phyloP scores from a whole-genome alignment of 2,797 vertebrate species.

The Cossypha niveicapilla region DNA sequence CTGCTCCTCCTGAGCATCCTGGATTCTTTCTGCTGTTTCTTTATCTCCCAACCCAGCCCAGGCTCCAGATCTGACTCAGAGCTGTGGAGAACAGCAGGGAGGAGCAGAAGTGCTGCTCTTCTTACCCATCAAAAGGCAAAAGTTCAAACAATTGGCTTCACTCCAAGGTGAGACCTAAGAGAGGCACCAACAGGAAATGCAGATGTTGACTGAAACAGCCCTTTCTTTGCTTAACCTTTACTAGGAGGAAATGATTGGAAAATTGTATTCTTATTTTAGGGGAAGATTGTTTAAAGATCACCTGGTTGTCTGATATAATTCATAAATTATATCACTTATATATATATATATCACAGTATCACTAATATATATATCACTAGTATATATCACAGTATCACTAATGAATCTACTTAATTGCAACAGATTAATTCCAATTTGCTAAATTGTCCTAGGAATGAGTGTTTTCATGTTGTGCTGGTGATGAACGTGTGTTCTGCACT shows the following conservation, averaged over 20 bases:
- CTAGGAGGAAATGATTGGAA: neutral
- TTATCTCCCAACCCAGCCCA: neutral
- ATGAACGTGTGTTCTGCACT: neutral
- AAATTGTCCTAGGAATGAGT: neutral
- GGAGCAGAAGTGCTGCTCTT: slow-evolving; percentile 23
- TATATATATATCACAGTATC: too few species aligned
- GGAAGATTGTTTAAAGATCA: neutral
- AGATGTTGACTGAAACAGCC: neutral
- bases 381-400: neutral
- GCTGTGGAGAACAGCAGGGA: slow-evolving; percentile 19
- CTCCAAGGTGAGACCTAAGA: neutral
- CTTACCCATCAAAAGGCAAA: slow-evolving; percentile 35
- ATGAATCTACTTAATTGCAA: neutral
- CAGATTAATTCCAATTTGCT: neutral
- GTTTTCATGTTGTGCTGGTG: neutral
- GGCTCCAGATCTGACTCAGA: slow-evolving; percentile 8
- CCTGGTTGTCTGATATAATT: neutral
- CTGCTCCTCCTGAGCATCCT: neutral
- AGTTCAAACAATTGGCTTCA: slow-evolving; percentile 39
- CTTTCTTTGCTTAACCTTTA: neutral
- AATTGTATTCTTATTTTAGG: neutral
- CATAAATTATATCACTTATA: neutral
- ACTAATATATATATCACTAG: too few species aligned
- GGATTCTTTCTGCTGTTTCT: neutral
- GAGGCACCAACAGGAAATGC: neutral